These are phyloP conservation scores for Solea solea DNA, from an alignment of 2,113 vertebrate genomes.

Conservation along the genomic window DNA sequence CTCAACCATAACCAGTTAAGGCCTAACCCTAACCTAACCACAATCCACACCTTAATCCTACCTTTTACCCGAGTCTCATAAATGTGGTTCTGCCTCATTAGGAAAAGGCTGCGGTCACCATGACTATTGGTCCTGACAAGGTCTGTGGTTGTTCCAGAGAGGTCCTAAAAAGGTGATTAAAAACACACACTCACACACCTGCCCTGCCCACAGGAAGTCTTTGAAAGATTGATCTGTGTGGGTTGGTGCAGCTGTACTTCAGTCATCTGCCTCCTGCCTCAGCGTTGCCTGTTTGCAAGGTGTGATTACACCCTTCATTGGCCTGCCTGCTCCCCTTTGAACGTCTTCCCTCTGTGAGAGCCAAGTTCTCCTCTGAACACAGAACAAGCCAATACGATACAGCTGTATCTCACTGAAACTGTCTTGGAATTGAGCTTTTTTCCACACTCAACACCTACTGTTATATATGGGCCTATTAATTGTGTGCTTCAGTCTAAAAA, in stretches of 20 bases:
- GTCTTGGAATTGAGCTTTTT: not conserved
- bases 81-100: too few species aligned
- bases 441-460: not conserved
- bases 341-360: not conserved
- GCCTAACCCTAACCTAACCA: too few species aligned
- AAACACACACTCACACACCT: not conserved
- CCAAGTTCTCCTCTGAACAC: slow-evolving; percentile 3
- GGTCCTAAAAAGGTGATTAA: too few species aligned
- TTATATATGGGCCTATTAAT: not conserved
- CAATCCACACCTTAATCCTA: too few species aligned
- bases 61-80: too few species aligned
- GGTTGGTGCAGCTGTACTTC: not conserved
- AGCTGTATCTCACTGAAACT: not conserved
- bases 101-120: too few species aligned
- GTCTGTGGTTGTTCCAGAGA: too few species aligned
- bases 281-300: not conserved
- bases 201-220: not conserved
- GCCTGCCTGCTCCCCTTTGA: not conserved
- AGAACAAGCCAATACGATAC: not conserved
- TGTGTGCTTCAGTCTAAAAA: not conserved
- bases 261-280: not conserved
- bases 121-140: too few species aligned
- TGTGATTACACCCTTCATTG: not conserved
- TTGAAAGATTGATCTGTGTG: not conserved
- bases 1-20: too few species aligned